Conservation (phyloP, 2,888 invertebrate species). For the Patella ulyssiponensis region DNA sequence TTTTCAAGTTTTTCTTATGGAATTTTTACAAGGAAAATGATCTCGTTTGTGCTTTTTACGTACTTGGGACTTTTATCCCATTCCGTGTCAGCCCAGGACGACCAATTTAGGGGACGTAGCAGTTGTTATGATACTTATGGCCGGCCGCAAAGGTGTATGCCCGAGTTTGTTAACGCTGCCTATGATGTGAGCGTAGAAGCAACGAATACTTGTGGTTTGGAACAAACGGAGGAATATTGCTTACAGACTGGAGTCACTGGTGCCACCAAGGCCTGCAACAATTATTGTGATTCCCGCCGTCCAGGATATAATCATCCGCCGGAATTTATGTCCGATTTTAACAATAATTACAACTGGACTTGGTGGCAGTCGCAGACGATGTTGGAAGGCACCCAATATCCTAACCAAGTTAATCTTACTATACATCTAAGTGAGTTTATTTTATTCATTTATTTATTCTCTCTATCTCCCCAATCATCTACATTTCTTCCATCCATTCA, state of each 20-base stretch:
- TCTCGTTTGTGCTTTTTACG: slow-evolving; percentile 19
- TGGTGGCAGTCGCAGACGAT: slow-evolving; percentile 85
- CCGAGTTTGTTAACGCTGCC: slow-evolving; percentile 96
- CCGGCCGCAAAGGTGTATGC: slow-evolving; percentile 86
- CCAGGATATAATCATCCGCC: slow-evolving; percentile 80
- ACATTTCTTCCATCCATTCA: too few relatives aligned
- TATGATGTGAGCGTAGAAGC: slow-evolving; percentile 90
- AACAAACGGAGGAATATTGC: slow-evolving; percentile 80
- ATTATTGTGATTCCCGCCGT: slow-evolving; percentile 77
- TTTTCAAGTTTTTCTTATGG: slow-evolving; percentile 35
- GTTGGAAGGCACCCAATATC: slow-evolving; percentile 92
- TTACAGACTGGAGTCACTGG: slow-evolving; percentile 83
- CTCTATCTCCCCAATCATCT: too few relatives aligned
- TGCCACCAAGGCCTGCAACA: slow-evolving; percentile 77
- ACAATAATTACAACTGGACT: slow-evolving; percentile 78
- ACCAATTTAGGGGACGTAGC: slow-evolving; percentile 25
- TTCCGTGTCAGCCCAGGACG: slow-evolving; percentile 23
- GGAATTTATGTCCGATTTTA: slow-evolving; percentile 89
- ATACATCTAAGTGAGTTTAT: slow-evolving; percentile 81
- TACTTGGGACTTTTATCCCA: slow-evolving; percentile 29
- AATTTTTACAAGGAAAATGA: slow-evolving; percentile 20
- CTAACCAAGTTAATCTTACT: slow-evolving; percentile 92
- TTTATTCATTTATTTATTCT: background rate
- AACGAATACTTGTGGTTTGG: slow-evolving; percentile 95
- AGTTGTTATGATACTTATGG: slow-evolving; percentile 70